Base-by-base conservation (phyloP, 2,113 vertebrate genomes). In the Benitochromis conjunctus region DNA sequence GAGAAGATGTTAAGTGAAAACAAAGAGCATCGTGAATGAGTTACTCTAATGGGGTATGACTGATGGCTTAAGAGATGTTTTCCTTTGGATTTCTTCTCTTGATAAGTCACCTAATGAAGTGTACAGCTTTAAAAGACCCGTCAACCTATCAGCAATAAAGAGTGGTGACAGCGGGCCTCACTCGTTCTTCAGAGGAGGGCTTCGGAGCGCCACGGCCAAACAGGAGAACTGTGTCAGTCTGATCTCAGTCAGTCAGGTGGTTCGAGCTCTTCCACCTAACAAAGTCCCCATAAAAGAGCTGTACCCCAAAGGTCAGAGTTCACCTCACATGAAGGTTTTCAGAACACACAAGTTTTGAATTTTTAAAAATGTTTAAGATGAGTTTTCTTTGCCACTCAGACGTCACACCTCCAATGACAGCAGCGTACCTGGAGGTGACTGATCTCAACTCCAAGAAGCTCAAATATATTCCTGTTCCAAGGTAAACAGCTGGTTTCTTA, bases 381-480 rank as follows among this genome's bases (percentile, higher is more conserved):
- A 7, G 3, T 24, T 71, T 48, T 86, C 41, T 54, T 93, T 92
- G 88, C 36, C 91, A 89, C 93, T 77, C 96, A 99, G 99, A 97
- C 90, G 95, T 96, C 77, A 97, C 96, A 8, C 98, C 98, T 81
- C 98, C 97, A 26, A 88, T 96, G 92, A 94, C 96, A 21, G 95
- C 98, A 74, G 98, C 97, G 10, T 99, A 97, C 91, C 94, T 99
- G 96, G 99, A 99, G 95, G 97, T 99, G 89, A 97, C 97, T 4
- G 98, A 99, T 89, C 96, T 99, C 80, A 98, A 96, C 91, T 96
- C 97, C 66, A 99, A 99, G 92, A 99, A 97, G 94, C 92, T 99
- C 69, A 98, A 98, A 94, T 99, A 99, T 66, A 97, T 99, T 89
- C 96, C 98, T 38, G 94, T 99, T 79, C 98, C 98, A 4, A 97